A percentile compares a stretch with the other conserved stretches of the same genome.
These are phyloP conservation scores for Sicus ferrugineus DNA, from an alignment of 2,888 invertebrate species.

Conservation along the genomic window DNA sequence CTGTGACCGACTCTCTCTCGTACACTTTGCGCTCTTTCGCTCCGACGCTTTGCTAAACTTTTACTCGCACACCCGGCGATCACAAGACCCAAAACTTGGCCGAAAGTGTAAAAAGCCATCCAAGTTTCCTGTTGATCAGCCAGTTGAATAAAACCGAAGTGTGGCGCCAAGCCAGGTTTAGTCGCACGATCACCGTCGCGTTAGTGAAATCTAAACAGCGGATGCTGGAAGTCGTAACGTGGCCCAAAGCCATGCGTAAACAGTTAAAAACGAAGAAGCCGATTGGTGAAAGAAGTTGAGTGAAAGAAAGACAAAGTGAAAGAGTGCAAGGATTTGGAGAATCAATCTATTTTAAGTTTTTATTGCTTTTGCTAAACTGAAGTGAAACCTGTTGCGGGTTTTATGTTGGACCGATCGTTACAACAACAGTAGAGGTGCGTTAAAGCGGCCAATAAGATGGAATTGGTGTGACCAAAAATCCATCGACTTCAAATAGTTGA, in stretches of 20 bases:
- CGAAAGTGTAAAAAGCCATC: neutral
- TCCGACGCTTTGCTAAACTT: neutral
- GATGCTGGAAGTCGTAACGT: neutral
- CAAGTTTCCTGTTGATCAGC: neutral
- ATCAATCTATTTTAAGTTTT: neutral
- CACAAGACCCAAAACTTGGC: neutral
- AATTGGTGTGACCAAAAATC: too few species aligned
- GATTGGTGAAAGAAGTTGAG: neutral
- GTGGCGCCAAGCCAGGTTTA: conserved; percentile 5
- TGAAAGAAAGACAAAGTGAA: neutral
- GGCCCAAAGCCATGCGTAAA: neutral
- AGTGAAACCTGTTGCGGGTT: neutral
- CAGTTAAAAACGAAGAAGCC: neutral
- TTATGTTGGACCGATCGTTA: neutral
- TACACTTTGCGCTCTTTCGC: neutral
- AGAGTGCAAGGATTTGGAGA: neutral
- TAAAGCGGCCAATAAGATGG: too few species aligned
- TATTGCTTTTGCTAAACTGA: neutral
- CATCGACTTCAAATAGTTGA: too few species aligned
- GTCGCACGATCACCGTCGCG: conserved; percentile 19
- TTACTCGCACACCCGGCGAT: neutral
- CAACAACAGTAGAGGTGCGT: conserved; percentile 26
- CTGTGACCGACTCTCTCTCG: neutral
- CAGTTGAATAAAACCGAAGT: conserved; percentile 28
- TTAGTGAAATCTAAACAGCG: neutral